These are phyloP conservation scores for Eudyptes chrysolophus DNA, from an alignment of 2,113 vertebrate genomes.

Conservation along the genomic window DNA sequence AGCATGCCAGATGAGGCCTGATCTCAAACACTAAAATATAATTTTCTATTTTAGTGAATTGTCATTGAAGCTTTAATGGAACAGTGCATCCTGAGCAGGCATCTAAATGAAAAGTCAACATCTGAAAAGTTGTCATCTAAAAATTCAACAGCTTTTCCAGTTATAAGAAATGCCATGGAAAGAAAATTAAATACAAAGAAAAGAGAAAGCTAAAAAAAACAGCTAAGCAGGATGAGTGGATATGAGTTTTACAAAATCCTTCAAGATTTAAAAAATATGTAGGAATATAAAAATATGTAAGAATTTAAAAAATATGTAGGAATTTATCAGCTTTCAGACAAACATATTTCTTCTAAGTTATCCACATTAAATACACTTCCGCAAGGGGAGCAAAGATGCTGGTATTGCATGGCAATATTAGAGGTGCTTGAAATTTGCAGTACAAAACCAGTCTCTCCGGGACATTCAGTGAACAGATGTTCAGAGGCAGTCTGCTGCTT, in stretches of 20 bases:
- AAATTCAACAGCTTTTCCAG: background rate
- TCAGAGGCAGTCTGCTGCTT: slow-evolving; percentile 7
- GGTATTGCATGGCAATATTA: background rate
- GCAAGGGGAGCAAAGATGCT: background rate
- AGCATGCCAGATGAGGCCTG: background rate
- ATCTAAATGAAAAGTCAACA: background rate
- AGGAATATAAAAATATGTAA: background rate
- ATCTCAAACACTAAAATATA: background rate
- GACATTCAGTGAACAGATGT: slow-evolving; percentile 30
- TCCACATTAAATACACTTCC: background rate
- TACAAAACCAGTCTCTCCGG: background rate
- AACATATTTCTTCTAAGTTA: background rate
- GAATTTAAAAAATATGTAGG: background rate
- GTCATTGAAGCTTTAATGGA: background rate
- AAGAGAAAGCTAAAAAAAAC: background rate
- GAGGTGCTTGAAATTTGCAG: background rate
- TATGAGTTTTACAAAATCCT: background rate
- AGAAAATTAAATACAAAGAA: background rate
- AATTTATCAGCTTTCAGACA: background rate
- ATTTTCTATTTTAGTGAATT: slow-evolving; percentile 2
- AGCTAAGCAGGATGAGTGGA: background rate
- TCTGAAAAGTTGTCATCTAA: background rate
- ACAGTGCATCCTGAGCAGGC: background rate
- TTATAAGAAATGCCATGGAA: background rate
- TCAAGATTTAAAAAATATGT: background rate